Evolutionary conservation across 2,888 invertebrate genomes (phyloP).

Genomic region (Lithophane socia): DNA sequence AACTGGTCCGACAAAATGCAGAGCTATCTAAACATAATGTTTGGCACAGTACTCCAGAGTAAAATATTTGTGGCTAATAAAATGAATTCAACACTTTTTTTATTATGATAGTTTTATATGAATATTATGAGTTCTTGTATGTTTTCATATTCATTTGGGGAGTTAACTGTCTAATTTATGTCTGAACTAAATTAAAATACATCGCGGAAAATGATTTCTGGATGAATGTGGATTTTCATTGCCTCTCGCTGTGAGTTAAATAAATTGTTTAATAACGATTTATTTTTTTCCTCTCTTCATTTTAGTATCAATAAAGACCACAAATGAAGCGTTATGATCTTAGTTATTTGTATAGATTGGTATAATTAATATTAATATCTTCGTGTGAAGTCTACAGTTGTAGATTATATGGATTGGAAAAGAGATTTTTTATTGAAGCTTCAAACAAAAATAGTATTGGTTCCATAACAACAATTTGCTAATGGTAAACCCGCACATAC

Average conservation of each 20-base stretch:
- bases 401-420: neutral
- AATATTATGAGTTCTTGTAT: slow-evolving; percentile 46
- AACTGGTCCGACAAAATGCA: neutral
- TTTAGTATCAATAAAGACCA: slow-evolving; percentile 18
- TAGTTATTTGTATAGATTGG: neutral
- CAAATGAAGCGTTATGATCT: neutral
- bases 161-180: slow-evolving; percentile 47
- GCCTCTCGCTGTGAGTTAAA: too few relatives aligned
- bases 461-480: neutral
- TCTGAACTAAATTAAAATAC: slow-evolving; percentile 39
- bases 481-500: neutral
- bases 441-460: neutral
- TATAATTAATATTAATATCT: neutral
- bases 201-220: neutral
- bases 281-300: neutral
- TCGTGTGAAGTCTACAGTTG: neutral
- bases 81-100: slow-evolving; percentile 49
- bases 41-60: slow-evolving; percentile 48
- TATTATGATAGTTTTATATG: slow-evolving; percentile 63
- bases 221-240: slow-evolving; percentile 16
- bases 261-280: slow-evolving; percentile 19
- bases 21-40: slow-evolving; percentile 31
- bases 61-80: slow-evolving; percentile 54
- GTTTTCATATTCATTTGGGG: slow-evolving; percentile 31
- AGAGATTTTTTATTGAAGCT: neutral